Percentiles rank a stretch among this genome's conserved stretches.
Conservation (phyloP, 2,797 vertebrate species). For the Alfaro cultratus region DNA sequence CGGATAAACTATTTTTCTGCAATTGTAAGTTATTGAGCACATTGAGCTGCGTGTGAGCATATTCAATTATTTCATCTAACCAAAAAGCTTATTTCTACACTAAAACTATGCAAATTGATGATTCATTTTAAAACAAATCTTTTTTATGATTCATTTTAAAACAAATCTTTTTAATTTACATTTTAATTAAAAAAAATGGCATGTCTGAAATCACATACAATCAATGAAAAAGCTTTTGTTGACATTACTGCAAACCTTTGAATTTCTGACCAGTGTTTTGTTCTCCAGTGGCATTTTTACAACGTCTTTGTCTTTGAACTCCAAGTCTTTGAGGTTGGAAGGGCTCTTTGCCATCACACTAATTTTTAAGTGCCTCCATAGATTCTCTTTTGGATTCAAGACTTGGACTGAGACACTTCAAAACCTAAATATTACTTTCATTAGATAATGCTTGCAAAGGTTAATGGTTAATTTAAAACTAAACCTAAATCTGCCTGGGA, state of each 20-base stretch:
- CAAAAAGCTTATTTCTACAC: neutral
- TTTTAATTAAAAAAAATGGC: neutral
- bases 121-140: neutral
- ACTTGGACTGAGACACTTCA: neutral
- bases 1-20: too few species aligned
- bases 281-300: neutral
- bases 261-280: neutral
- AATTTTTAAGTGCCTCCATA: neutral
- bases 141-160: neutral
- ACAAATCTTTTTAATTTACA: neutral
- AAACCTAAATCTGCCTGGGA: too few species aligned
- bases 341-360: neutral
- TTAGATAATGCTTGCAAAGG: too few species aligned
- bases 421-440: neutral
- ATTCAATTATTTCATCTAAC: neutral
- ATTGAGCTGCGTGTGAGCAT: too few species aligned
- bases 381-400: neutral
- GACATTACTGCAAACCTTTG: neutral
- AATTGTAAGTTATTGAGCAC: too few species aligned
- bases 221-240: neutral
- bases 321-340: too few species aligned
- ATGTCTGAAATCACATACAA: neutral
- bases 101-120: neutral
- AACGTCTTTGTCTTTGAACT: neutral
- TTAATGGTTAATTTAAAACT: neutral